Conservation (phyloP, 2,797 vertebrate genomes). For the Taenioides sp. region DNA sequence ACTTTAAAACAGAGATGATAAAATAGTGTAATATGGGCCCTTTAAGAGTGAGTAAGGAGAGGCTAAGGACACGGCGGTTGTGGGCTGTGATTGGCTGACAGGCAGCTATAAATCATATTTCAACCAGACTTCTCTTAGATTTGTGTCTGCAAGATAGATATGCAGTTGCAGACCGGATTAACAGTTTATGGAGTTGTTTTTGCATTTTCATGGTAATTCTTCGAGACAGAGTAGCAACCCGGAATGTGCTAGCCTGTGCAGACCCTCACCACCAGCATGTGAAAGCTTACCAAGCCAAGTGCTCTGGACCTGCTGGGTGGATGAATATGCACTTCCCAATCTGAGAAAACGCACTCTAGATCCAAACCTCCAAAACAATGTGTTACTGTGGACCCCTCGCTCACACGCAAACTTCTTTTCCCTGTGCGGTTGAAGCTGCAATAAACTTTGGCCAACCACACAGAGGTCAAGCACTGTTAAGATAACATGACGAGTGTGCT, state of each 20-base stretch:
- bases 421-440: conserved; percentile 37
- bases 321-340: conserved; percentile 74
- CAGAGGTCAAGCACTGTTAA: conserved; percentile 38
- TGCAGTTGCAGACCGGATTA: not conserved
- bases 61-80: too few relatives aligned
- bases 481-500: conserved; percentile 25
- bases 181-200: conserved; percentile 73
- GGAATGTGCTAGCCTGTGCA: conserved; percentile 77
- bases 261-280: conserved; percentile 52
- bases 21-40: too few relatives aligned
- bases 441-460: conserved; percentile 55
- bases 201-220: conserved; percentile 53
- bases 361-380: conserved; percentile 45
- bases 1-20: too few relatives aligned
- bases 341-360: conserved; percentile 50
- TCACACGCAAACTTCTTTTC: conserved; percentile 36
- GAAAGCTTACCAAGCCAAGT: conserved; percentile 77
- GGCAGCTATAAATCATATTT: not conserved
- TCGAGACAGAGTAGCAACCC: conserved; percentile 66
- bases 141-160: too few relatives aligned
- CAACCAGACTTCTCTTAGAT: not conserved
- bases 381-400: conserved; percentile 58
- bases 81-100: too few relatives aligned
- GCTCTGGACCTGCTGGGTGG: conserved; percentile 71
- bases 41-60: too few relatives aligned